phyloP scores from a whole-genome alignment of 2,113 vertebrate species.

The Sphyrna mokarran region DNA sequence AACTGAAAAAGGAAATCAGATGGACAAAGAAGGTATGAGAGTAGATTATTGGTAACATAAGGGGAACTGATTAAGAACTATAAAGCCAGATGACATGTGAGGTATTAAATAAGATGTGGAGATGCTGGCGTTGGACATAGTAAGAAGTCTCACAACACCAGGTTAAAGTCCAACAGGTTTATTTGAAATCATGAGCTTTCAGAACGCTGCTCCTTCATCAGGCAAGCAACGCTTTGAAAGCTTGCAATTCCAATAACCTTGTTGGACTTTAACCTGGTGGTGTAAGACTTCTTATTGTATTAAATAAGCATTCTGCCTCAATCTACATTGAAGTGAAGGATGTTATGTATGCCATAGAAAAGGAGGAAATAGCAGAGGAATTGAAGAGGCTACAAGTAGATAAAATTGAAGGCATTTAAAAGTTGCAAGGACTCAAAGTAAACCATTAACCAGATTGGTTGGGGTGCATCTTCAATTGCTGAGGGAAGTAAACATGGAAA shows the following conservation, averaged over 20 bases:
- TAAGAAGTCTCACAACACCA: too few relatives aligned
- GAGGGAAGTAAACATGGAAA: background rate
- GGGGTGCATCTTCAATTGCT: background rate
- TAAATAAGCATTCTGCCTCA: background rate
- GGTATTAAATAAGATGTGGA: too few relatives aligned
- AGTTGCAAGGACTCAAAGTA: background rate
- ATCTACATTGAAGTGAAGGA: background rate
- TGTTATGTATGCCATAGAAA: background rate
- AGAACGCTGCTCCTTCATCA: too few relatives aligned
- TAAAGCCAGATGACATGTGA: too few relatives aligned
- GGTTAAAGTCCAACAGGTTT: too few relatives aligned
- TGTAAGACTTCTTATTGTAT: too few relatives aligned
- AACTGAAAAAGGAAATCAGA: background rate
- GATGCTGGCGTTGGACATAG: too few relatives aligned
- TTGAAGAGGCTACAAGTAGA: background rate
- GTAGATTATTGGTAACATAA: background rate
- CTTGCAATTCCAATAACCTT: too few relatives aligned
- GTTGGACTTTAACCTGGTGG: too few relatives aligned
- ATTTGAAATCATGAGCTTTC: too few relatives aligned
- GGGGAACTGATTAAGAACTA: background rate
- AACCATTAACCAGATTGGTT: background rate
- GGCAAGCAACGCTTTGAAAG: too few relatives aligned
- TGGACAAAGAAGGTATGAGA: background rate
- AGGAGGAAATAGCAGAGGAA: background rate
- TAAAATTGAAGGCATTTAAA: background rate